Evolutionary conservation across 2,797 vertebrate species (phyloP), one percentile per base, ranked within the genome.

Genomic region (Bucorvus abyssinicus): DNA sequence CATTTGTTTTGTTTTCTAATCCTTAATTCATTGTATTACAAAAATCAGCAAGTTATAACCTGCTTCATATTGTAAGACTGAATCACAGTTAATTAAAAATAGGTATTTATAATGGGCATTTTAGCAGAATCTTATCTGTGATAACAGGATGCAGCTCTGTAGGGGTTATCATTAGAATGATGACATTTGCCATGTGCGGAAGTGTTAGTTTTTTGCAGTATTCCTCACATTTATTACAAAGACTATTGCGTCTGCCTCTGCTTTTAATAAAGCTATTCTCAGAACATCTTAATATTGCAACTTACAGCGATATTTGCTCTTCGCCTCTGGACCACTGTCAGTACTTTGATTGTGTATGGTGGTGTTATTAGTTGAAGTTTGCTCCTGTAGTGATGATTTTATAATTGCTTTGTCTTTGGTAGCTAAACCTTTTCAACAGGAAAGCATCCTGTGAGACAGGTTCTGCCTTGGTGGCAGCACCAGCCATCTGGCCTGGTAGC

Each of bases 91-190:
- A 60, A 90, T 94, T 97, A 97, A 94, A 97, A 96, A 82, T 79
- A 92, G 94, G 44, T 96, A 65, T 73, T 96, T 96, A 68, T 96
- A 97, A 92, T 84, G 81, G 92, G 69, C 83, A 79, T 96, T 96
- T 97, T 95, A 97, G 93, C 93, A 96, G 94, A 97, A 81, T 85
- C 88, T 91, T 75, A 92, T 94, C 76, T 95, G 93, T 93, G 76
- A 68, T 93, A 93, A 84, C 95, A 89, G 34, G 64, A 84, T 95
- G 84, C 64, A 94, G 5, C 80, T 92, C 17, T 2, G 94, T 75
- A 67, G 87, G 82, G 55, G n/a, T 61, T 80, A 36, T 87, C 65
- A 19, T 93, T 92, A 91, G 36, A 79, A 86, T 47, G 53, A 81
- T 75, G 79, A 53, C 73, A 79, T 67, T 94, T 94, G 61, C 50